These are phyloP conservation scores for Lepidocolaptes lacrymiger DNA, from an alignment of 2,797 vertebrate species.

Conservation along the genomic window DNA sequence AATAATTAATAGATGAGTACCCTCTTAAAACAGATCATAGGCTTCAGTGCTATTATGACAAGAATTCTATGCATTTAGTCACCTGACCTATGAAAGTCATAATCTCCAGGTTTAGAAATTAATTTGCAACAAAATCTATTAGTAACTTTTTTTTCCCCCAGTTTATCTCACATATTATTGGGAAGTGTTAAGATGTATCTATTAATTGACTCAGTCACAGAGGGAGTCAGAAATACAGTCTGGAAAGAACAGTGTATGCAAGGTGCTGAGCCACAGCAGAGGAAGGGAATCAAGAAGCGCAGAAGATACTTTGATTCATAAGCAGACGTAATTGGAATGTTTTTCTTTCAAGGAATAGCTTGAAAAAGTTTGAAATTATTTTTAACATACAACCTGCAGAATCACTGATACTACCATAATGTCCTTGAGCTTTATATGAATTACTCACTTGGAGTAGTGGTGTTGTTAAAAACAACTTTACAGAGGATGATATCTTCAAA, in stretches of 20 bases:
- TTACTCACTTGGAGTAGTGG: not conserved
- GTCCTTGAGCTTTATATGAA: not conserved
- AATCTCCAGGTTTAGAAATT: not conserved
- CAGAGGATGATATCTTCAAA: not conserved
- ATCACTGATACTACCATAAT: not conserved
- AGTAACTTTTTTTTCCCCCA: not conserved
- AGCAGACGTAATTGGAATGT: not conserved
- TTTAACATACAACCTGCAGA: not conserved
- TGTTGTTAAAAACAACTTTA: not conserved
- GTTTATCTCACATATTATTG: not conserved
- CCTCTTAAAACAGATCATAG: not conserved
- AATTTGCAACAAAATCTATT: not conserved
- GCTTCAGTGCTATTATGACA: not conserved
- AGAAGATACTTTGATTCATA: not conserved
- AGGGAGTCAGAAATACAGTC: not conserved
- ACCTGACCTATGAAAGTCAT: not conserved
- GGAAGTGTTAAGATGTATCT: not conserved
- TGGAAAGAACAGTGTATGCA: not conserved
- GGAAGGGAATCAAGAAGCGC: not conserved
- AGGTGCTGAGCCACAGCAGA: not conserved
- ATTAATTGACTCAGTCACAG: not conserved
- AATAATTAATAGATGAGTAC: not conserved
- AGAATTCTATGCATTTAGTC: not conserved
- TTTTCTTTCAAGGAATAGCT: not conserved
- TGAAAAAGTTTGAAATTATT: not conserved